These are phyloP conservation scores for Drosophila pandora DNA, from an alignment of 1,140 invertebrate species.

Conservation along the genomic window DNA sequence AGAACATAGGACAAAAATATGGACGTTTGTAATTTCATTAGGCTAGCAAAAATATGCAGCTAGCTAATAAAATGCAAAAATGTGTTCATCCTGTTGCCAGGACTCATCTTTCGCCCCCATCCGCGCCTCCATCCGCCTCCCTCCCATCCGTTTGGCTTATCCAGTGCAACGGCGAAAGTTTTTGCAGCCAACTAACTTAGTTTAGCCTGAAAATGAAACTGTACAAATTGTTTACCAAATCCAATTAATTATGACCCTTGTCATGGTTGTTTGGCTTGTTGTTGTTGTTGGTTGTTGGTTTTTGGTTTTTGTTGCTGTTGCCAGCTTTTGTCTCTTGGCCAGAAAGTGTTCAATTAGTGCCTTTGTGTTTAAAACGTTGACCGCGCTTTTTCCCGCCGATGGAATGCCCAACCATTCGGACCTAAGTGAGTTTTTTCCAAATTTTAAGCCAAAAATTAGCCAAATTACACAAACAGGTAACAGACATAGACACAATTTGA, in stretches of 20 bases:
- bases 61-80: background rate
- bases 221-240: constrained; percentile 55
- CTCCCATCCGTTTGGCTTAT: background rate
- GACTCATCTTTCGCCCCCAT: background rate
- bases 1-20: no score
- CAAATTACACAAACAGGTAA: no score
- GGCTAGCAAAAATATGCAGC: no score
- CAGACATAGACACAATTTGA: no score
- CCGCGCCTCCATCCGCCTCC: background rate
- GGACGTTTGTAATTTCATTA: no score
- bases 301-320: background rate
- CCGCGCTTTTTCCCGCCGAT: constrained; percentile 8
- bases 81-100: background rate
- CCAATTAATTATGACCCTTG: constrained; percentile 44
- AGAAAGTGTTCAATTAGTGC: constrained; percentile 44
- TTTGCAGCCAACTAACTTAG: constrained; percentile 34
- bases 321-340: constrained; percentile 12
- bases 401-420: background rate
- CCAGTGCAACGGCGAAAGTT: constrained; percentile 17
- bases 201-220: constrained; percentile 43
- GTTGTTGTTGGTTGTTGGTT: constrained; percentile 11
- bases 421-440: background rate
- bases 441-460: background rate
- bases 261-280: constrained; percentile 7
- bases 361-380: constrained; percentile 20